Conservation (phyloP, 2,113 vertebrate species). For the Semicossyphus pulcher region DNA sequence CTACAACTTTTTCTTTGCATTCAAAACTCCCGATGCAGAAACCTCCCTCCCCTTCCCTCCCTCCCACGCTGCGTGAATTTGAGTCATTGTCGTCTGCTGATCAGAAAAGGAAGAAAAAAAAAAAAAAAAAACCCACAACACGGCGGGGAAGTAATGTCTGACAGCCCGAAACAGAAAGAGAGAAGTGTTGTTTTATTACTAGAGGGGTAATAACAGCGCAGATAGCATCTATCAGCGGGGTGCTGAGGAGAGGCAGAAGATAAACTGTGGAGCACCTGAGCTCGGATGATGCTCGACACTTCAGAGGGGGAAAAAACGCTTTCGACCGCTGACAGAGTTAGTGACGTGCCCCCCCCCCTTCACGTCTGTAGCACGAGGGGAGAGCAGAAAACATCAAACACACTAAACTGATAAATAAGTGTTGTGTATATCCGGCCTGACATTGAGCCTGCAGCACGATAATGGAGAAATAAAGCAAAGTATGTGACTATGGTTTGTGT, state of each 20-base stretch:
- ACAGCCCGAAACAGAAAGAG: slow-evolving; percentile 62
- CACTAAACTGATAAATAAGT: slow-evolving; percentile 46
- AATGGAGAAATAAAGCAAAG: no score
- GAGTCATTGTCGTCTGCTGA: slow-evolving; percentile 37
- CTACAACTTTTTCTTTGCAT: slow-evolving; percentile 2
- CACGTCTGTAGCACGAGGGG: slow-evolving; percentile 41
- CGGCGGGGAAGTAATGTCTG: slow-evolving; percentile 57
- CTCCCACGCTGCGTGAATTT: slow-evolving; percentile 21
- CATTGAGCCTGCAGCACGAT: slow-evolving; percentile 22
- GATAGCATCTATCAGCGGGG: slow-evolving; percentile 75
- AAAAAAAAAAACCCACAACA: slow-evolving; percentile 15
- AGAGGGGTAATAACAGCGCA: slow-evolving; percentile 69
- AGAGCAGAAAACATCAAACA: slow-evolving; percentile 51
- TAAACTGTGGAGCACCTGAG: slow-evolving; percentile 72
- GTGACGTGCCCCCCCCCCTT: slow-evolving; percentile 38
- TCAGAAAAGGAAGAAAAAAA: slow-evolving; percentile 3
- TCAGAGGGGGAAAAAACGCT: slow-evolving; percentile 57
- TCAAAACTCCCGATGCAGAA: slow-evolving; percentile 14
- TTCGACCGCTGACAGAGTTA: slow-evolving; percentile 65
- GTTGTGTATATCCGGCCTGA: slow-evolving; percentile 29
- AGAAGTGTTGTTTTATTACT: slow-evolving; percentile 79
- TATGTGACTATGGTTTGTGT: no score
- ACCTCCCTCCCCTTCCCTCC: not conserved
- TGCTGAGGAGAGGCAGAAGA: slow-evolving; percentile 62
- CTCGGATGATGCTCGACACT: slow-evolving; percentile 69